Conservation (phyloP, 2,888 invertebrate genomes). For the Bombylius discolor region DNA sequence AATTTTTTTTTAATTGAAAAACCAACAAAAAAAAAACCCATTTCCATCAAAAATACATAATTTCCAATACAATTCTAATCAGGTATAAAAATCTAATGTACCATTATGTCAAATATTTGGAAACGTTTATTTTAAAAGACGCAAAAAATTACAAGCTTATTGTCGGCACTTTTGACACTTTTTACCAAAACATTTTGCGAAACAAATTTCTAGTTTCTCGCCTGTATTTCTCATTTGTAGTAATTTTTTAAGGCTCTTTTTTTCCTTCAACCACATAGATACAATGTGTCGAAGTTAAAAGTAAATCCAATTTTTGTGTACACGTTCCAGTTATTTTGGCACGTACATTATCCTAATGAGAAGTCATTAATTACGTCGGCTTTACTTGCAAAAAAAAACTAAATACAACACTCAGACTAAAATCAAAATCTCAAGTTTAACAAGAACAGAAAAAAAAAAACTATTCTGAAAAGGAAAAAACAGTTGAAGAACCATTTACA, state of each 20-base stretch:
- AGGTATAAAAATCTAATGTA: too few relatives aligned
- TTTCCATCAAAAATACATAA: too few relatives aligned
- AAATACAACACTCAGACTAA: background rate
- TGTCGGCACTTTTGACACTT: background rate
- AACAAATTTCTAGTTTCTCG: slow-evolving; percentile 6
- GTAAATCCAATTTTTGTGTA: slow-evolving; percentile 5
- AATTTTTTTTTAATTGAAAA: too few relatives aligned
- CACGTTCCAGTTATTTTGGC: slow-evolving; percentile 1
- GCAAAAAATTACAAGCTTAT: background rate
- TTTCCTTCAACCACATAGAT: too few relatives aligned
- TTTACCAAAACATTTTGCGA: background rate
- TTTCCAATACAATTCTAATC: too few relatives aligned
- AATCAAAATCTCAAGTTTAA: background rate
- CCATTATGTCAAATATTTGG: too few relatives aligned
- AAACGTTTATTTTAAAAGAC: too few relatives aligned
- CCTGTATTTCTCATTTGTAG: background rate
- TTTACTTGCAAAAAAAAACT: slow-evolving; percentile 2
- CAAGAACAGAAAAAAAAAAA: background rate
- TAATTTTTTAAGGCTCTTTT: too few relatives aligned
- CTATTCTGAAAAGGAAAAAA: background rate
- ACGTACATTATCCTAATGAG: background rate
- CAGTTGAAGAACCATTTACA: too few relatives aligned
- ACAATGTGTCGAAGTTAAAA: background rate
- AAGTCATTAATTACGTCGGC: slow-evolving; percentile 4
- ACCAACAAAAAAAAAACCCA: too few relatives aligned